phyloP scores from a whole-genome alignment of 2,113 vertebrate genomes.

The Lethenteron reissneri region DNA sequence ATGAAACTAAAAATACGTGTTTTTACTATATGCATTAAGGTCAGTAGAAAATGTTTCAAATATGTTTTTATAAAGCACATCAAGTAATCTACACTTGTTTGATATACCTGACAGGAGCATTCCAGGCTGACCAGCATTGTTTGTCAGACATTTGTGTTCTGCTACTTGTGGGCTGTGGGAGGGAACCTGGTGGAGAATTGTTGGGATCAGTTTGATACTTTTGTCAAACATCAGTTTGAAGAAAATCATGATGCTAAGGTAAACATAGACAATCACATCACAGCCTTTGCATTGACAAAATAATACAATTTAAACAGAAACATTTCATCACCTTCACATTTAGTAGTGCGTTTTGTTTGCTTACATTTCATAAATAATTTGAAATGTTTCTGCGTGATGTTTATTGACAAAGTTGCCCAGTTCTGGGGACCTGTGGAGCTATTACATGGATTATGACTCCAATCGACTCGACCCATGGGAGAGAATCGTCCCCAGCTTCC shows the following conservation, averaged over 20 bases:
- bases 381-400: background rate
- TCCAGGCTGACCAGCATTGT: constrained; percentile 23
- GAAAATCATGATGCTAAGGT: constrained; percentile 34
- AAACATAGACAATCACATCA: constrained; percentile 10
- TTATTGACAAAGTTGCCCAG: constrained; percentile 27
- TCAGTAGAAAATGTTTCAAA: background rate
- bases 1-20: too few relatives aligned
- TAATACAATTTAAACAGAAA: too few relatives aligned
- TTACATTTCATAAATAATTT: background rate
- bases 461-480: constrained; percentile 41
- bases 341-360: background rate
- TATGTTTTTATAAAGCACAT: background rate
- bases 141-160: constrained; percentile 48
- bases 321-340: too few relatives aligned
- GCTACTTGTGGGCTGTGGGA: constrained; percentile 38
- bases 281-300: too few relatives aligned
- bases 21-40: background rate
- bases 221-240: constrained; percentile 35
- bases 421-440: constrained; percentile 33
- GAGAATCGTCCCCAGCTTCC: constrained; percentile 36
- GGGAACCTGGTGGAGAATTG: constrained; percentile 32
- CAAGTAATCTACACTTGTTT: background rate
- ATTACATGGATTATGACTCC: constrained; percentile 39
- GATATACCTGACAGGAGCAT: constrained; percentile 22
- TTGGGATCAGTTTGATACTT: constrained; percentile 38